A percentile compares a stretch with the other conserved stretches of the same genome.
These are phyloP conservation scores for Drosophila ochracea DNA, from an alignment of 2,888 invertebrate species.

Conservation along the genomic window DNA sequence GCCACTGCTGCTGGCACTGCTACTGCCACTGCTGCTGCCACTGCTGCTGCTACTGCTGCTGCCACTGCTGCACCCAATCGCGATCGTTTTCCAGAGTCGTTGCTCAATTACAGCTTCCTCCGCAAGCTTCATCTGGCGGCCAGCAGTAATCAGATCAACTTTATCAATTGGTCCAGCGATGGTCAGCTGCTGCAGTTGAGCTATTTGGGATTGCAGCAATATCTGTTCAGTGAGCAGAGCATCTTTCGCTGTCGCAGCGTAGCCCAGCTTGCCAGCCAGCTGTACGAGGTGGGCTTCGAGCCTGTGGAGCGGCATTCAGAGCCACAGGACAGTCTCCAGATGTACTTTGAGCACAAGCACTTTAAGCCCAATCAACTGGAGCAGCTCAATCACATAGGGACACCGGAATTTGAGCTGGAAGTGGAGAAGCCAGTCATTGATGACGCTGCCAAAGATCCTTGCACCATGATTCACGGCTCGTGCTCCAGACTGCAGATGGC, in stretches of 20 bases:
- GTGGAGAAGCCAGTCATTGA: background rate
- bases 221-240: constrained; percentile 30
- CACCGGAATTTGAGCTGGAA: background rate
- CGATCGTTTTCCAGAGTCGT: background rate
- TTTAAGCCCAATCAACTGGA: constrained; percentile 16
- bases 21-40: background rate
- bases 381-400: constrained; percentile 11
- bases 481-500: constrained; percentile 37
- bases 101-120: constrained; percentile 31
- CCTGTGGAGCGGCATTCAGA: background rate
- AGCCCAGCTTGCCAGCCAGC: constrained; percentile 22
- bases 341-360: constrained; percentile 31
- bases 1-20: background rate
- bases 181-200: constrained; percentile 41
- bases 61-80: background rate
- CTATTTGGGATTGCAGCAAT: constrained; percentile 54
- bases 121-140: constrained; percentile 49
- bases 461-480: background rate
- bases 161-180: constrained; percentile 47
- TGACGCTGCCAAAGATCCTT: background rate
- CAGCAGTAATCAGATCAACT: constrained; percentile 3
- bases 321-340: background rate
- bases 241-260: constrained; percentile 40
- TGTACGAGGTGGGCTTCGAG: constrained; percentile 38
- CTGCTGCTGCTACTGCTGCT: too few relatives aligned